Evolutionary conservation across 2,113 vertebrate species (phyloP).

Genomic region (Heloderma charlesbogerti): DNA sequence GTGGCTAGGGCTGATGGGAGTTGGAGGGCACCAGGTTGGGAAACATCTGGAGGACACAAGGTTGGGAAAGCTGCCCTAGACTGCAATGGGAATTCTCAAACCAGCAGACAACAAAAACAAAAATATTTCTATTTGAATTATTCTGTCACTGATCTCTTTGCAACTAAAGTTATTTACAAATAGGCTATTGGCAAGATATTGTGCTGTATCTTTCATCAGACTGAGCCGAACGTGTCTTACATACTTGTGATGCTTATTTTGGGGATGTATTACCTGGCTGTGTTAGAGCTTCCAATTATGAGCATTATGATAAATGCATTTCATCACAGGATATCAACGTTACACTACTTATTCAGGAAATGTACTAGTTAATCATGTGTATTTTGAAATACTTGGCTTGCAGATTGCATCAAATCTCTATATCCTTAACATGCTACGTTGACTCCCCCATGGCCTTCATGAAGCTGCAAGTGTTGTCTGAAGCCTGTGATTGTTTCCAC

Average conservation of each 20-base stretch:
- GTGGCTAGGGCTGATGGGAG: too few species aligned
- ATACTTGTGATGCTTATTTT: background rate
- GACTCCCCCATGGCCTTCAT: background rate
- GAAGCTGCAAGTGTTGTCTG: background rate
- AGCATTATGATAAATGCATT: background rate
- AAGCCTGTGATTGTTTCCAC: background rate
- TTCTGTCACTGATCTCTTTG: background rate
- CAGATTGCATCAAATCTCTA: background rate
- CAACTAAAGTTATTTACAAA: background rate
- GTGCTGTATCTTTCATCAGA: background rate
- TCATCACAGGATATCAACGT: background rate
- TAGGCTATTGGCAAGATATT: background rate
- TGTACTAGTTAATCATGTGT: background rate
- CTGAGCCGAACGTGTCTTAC: background rate
- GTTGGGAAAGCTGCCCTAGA: too few species aligned
- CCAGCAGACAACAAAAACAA: background rate
- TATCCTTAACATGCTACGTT: background rate
- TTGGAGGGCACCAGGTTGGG: too few species aligned
- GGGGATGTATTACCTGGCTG: background rate
- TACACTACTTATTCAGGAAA: background rate
- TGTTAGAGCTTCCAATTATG: background rate
- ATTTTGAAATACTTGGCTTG: background rate
- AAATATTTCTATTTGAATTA: background rate
- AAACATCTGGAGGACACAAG: too few species aligned
- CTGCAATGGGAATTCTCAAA: background rate